phyloP scores from a whole-genome alignment of 2,888 invertebrate genomes.

The Oxyteleia sp. region DNA sequence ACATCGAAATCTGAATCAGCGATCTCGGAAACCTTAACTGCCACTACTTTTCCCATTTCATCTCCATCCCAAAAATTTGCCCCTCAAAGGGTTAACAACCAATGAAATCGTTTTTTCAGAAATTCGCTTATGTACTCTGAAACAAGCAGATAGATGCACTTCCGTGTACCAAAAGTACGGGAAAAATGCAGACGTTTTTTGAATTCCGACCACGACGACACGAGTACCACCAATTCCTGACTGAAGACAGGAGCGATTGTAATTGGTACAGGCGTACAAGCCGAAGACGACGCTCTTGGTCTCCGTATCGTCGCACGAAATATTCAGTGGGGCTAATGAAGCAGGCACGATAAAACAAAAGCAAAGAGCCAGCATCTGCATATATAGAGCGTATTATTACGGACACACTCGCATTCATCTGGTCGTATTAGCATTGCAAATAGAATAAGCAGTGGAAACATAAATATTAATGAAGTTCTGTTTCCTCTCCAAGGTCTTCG shows the following conservation, averaged over 20 bases:
- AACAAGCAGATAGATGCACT: too few relatives aligned
- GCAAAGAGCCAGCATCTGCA: slow-evolving; percentile 75
- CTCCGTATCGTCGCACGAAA: slow-evolving; percentile 51
- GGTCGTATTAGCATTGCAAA: slow-evolving; percentile 83
- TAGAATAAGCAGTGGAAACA: slow-evolving; percentile 82
- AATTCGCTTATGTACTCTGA: too few relatives aligned
- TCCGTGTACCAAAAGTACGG: too few relatives aligned
- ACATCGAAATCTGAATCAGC: too few relatives aligned
- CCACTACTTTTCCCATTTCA: too few relatives aligned
- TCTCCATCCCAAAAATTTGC: too few relatives aligned
- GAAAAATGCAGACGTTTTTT: too few relatives aligned
- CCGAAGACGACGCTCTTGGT: slow-evolving; percentile 40
- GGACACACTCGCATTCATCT: slow-evolving; percentile 78
- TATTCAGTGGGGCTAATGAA: slow-evolving; percentile 74
- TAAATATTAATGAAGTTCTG: slow-evolving; percentile 84
- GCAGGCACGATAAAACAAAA: slow-evolving; percentile 72
- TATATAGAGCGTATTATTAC: slow-evolving; percentile 78
- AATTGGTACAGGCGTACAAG: slow-evolving; percentile 6
- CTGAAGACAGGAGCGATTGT: slow-evolving; percentile 5
- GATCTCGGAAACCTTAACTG: too few relatives aligned
- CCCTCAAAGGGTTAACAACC: too few relatives aligned
- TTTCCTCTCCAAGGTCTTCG: slow-evolving; percentile 80
- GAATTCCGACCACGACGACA: not conserved
- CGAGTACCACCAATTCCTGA: slow-evolving; percentile 6
- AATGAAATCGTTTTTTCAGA: too few relatives aligned